Evolutionary conservation across 2,797 vertebrate genomes (phyloP).

Genomic region (Margarornis squamiger): DNA sequence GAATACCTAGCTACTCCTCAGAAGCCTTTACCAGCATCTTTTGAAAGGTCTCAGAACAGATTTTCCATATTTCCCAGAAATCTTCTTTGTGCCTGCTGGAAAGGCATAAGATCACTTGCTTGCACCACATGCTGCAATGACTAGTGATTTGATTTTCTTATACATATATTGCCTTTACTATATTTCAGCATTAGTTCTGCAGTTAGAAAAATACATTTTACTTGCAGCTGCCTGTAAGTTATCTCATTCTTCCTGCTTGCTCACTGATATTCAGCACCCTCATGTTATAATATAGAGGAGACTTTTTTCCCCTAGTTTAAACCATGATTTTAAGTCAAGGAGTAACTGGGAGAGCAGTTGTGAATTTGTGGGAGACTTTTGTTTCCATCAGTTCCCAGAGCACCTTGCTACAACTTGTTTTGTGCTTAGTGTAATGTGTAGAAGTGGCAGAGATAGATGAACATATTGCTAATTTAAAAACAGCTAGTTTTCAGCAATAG

Average conservation of each 20-base stretch:
- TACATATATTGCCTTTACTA: background rate
- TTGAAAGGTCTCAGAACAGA: background rate
- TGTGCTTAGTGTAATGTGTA: background rate
- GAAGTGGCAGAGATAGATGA: background rate
- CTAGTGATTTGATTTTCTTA: background rate
- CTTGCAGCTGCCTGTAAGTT: background rate
- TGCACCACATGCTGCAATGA: background rate
- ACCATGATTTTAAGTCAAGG: background rate
- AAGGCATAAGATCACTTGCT: background rate
- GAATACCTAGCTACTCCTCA: background rate
- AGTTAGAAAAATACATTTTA: background rate
- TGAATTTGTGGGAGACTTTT: background rate
- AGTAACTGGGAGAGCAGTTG: background rate
- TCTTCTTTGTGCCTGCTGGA: background rate
- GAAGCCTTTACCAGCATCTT: background rate
- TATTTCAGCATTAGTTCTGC: background rate
- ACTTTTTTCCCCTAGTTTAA: accelerated
- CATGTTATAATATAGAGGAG: background rate
- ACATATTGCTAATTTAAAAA: background rate
- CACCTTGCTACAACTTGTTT: background rate
- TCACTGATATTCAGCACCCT: background rate
- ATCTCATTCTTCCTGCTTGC: background rate
- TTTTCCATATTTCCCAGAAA: background rate
- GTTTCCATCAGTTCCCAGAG: background rate
- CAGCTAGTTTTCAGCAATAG: background rate